A percentile compares a stretch with the other conserved stretches of the same genome.
phyloP scores from a whole-genome alignment of 2,797 vertebrate genomes.

The Rhabdophis nuchalis region DNA sequence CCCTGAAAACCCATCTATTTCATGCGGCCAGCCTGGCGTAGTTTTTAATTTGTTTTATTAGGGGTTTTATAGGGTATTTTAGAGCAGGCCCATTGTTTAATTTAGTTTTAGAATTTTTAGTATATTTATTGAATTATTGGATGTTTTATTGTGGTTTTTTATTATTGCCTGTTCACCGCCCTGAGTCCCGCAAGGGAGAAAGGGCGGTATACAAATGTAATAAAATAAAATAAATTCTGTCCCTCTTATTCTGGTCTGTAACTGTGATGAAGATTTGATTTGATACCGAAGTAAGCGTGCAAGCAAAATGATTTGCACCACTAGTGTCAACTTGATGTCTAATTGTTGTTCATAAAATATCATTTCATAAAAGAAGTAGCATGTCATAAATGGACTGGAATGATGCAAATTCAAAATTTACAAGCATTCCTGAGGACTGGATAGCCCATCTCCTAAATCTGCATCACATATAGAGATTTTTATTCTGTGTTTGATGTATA shows the following conservation, averaged over 20 bases:
- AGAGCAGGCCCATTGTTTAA: too few species aligned
- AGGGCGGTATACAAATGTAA: too few species aligned
- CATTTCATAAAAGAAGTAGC: not conserved
- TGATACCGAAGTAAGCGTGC: not conserved
- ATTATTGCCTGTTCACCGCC: too few species aligned
- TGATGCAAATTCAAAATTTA: not conserved
- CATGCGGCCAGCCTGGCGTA: too few species aligned
- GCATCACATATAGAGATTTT: not conserved
- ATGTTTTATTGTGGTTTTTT: too few species aligned
- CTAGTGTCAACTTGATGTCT: not conserved
- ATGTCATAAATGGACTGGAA: not conserved
- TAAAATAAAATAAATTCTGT: too few species aligned
- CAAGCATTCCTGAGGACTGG: not conserved
- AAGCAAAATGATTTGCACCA: not conserved
- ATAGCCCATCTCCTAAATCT: not conserved
- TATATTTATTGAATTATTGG: too few species aligned
- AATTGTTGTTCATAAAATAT: not conserved
- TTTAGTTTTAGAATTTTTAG: too few species aligned
- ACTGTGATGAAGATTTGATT: not conserved
- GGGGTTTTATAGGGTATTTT: too few species aligned
- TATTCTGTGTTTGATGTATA: not conserved
- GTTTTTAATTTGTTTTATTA: too few species aligned
- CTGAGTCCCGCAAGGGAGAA: too few species aligned
- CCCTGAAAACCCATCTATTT: too few species aligned
- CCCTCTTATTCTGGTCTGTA: not conserved